phyloP scores from a whole-genome alignment of 2,888 invertebrate species.

The Creontiades dilutus region DNA sequence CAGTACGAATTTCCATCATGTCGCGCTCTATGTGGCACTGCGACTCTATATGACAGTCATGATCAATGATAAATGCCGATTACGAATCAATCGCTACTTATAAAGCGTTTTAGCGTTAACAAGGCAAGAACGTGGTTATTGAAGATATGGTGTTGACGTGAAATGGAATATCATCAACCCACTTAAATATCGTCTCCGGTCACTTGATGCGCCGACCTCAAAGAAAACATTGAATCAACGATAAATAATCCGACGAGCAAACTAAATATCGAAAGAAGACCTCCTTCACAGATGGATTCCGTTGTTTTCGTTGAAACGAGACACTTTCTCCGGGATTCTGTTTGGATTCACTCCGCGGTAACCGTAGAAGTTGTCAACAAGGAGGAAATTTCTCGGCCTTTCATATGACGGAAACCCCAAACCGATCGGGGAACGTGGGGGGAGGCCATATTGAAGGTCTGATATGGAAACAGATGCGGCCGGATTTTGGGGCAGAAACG shows the following conservation, averaged over 20 bases:
- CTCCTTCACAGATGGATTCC: neutral
- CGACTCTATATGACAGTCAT: no score
- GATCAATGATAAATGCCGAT: no score
- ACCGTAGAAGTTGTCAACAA: slow-evolving; percentile 53
- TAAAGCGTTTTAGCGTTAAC: no score
- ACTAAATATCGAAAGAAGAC: neutral
- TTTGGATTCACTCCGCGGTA: slow-evolving; percentile 58
- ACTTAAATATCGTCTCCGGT: neutral
- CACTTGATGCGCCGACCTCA: neutral
- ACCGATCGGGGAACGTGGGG: neutral
- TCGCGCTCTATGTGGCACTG: no score
- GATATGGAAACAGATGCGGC: slow-evolving; percentile 24
- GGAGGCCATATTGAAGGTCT: neutral
- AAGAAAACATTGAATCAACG: neutral
- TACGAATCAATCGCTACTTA: no score
- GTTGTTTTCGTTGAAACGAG: slow-evolving; percentile 29
- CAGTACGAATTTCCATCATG: no score
- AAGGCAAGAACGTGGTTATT: no score
- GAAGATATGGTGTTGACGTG: no score
- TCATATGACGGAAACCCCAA: neutral
- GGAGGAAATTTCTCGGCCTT: slow-evolving; percentile 16
- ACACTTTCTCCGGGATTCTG: slow-evolving; percentile 44
- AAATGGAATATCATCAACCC: no score
- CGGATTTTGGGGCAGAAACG: slow-evolving; percentile 9
- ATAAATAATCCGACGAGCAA: neutral